A percentile compares a stretch with the other conserved stretches of the same genome.
phyloP scores from a whole-genome alignment of 2,113 vertebrate species.

The Pollimyrus isidori region DNA sequence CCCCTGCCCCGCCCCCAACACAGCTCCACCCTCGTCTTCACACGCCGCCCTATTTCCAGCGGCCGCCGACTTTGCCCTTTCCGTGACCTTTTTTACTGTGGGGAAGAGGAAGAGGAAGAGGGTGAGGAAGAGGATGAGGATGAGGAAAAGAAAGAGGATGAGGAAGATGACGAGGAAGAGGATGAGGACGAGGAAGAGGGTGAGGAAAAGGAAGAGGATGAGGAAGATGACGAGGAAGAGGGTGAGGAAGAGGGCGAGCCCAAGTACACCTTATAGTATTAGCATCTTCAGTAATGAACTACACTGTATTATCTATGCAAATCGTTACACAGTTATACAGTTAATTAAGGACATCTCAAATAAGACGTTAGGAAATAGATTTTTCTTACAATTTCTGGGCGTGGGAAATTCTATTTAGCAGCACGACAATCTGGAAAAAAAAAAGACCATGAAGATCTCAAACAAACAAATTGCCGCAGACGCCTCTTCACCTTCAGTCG shows the following conservation, averaged over 20 bases:
- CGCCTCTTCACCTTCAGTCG: not conserved
- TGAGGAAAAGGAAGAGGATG: not conserved
- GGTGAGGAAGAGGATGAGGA: not conserved
- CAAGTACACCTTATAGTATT: not conserved
- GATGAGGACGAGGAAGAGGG: not conserved
- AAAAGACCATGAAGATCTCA: not conserved
- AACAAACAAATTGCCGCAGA: not conserved
- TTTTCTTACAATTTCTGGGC: conserved; percentile 68
- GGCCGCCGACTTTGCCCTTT: conserved; percentile 65
- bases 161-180: not conserved
- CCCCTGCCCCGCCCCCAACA: not conserved
- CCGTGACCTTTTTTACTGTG: conserved; percentile 62
- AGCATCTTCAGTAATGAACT: not conserved
- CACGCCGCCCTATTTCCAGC: conserved; percentile 56
- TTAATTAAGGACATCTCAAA: not conserved
- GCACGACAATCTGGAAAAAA: conserved; percentile 54
- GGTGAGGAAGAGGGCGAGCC: not conserved
- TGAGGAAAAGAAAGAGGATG: not conserved
- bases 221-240: not conserved
- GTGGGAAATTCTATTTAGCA: conserved; percentile 66
- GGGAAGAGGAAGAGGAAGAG: not conserved
- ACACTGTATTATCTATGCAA: not conserved
- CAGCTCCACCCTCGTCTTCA: not conserved
- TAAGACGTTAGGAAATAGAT: not conserved
- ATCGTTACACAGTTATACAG: not conserved